A percentile compares a stretch with the other conserved stretches of the same genome.
Conservation (phyloP, 2,797 vertebrate genomes). For the Onychomys leucogaster region DNA sequence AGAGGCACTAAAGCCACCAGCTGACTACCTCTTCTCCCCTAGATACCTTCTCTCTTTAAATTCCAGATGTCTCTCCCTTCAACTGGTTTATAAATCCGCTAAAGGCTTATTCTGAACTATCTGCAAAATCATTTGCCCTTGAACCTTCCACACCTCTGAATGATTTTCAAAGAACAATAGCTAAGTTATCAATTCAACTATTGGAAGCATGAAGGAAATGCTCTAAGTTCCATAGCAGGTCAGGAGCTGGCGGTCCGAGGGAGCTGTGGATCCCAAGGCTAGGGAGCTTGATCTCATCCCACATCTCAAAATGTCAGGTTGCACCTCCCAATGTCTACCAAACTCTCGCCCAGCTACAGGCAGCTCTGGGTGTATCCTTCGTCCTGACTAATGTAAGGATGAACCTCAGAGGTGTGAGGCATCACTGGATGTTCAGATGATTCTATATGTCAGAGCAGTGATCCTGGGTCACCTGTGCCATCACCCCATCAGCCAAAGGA, state of each 20-base stretch:
- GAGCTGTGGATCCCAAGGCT: neutral
- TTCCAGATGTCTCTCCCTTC: neutral
- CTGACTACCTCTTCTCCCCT: neutral
- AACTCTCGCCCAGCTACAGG: neutral
- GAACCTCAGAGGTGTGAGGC: neutral
- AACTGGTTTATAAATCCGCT: neutral
- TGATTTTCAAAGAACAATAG: neutral
- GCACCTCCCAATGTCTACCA: neutral
- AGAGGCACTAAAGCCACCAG: neutral
- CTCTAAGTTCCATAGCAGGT: neutral
- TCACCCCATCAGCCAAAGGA: neutral
- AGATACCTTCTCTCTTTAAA: neutral
- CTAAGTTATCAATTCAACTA: neutral
- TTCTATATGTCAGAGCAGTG: neutral
- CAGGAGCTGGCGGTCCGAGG: neutral
- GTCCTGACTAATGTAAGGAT: neutral
- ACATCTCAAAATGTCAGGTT: neutral
- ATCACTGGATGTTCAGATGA: neutral
- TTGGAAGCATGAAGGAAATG: neutral
- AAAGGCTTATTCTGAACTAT: neutral
- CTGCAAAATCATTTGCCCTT: neutral
- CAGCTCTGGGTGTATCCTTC: neutral
- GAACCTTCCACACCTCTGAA: neutral
- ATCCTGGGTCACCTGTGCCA: neutral
- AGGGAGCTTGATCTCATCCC: fast-evolving